These are phyloP conservation scores for Caerostris extrusa DNA, from an alignment of 1,140 invertebrate genomes.

Conservation along the genomic window DNA sequence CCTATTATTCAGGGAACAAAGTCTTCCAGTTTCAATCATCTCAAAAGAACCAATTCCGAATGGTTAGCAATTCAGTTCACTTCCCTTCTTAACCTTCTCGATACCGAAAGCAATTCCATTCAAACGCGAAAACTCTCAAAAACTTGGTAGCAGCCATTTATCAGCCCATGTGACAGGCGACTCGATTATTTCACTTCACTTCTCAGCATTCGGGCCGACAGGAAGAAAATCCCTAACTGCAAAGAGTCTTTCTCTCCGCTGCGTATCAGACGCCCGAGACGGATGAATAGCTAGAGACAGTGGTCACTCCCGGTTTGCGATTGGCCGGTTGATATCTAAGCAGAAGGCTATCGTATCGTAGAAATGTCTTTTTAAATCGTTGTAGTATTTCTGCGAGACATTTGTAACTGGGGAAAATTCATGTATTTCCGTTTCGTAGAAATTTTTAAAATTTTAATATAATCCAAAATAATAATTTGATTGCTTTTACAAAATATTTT, in stretches of 20 bases:
- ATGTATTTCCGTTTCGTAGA: no score
- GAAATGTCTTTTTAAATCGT: background rate
- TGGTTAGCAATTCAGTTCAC: conserved; percentile 64
- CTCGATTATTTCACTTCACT: conserved; percentile 65
- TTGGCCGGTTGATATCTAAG: background rate
- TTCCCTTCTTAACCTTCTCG: conserved; percentile 48
- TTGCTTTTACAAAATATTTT: no score
- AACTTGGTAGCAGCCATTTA: conserved; percentile 36
- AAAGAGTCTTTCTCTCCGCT: conserved; percentile 13
- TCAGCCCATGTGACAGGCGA: conserved; percentile 55
- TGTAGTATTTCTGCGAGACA: no score
- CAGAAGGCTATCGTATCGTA: background rate
- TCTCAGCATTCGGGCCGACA: conserved; percentile 35
- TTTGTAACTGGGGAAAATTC: no score
- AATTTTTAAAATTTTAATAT: no score
- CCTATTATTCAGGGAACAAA: conserved; percentile 22
- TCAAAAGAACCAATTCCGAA: conserved; percentile 41
- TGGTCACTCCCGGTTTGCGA: conserved; percentile 49
- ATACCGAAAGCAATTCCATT: conserved; percentile 62
- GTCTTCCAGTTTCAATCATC: conserved; percentile 43
- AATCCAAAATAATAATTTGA: no score
- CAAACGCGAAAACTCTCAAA: conserved; percentile 55
- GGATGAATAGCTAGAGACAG: conserved; percentile 47
- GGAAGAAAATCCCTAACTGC: conserved; percentile 52
- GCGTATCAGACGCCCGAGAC: background rate